Base-by-base conservation (phyloP, 2,797 vertebrate species). In the Uromys caudimaculatus region DNA sequence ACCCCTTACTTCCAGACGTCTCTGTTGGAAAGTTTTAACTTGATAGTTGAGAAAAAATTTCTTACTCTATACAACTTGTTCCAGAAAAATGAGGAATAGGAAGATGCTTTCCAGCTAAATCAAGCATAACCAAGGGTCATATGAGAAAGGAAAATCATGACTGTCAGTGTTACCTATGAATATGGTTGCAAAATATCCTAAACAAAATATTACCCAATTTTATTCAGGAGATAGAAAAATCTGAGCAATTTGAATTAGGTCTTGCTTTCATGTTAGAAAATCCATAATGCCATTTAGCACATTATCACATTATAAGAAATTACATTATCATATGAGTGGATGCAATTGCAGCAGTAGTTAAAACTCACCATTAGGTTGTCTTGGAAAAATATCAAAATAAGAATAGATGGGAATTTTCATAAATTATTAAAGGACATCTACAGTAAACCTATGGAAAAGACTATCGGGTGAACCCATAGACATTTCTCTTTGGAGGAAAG, bases 121-220 rank as follows among this genome's bases (percentile, higher is more conserved):
- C 50, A 54, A 85, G 24, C 38, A 17, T 69, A 83, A 86, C 41
- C 82, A 50, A 91, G 62, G 78, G 76, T n/a, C 38, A 85, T 29
- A 67, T 92, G 50, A 60, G 86, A 96, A 91, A 93, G 67, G 64
- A 84, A 96, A 84, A 71, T 75, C 6, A 64, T 50, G 47, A 84
- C 77, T 87, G 62, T 62, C n/a, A 69, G 44, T 93, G 56, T 89
- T 60, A 91, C 19, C 94, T 35, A 58, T 92, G 67, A 94, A 93
- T 94, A 75, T 96, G 71, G 69, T 88, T 93, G 14, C 44, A 94
- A 88, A 94, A 95, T 84, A 75, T 12, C 75, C 81, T 54, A 54
- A 87, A 41, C 50, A 71, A 91, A 87, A 76, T 81, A 69, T 44
- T 89, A 67, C 73, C 41, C 64, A 96, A 71, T 56, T 67, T 52